phyloP scores from a whole-genome alignment of 2,113 vertebrate genomes.

The Heliornis fulica region DNA sequence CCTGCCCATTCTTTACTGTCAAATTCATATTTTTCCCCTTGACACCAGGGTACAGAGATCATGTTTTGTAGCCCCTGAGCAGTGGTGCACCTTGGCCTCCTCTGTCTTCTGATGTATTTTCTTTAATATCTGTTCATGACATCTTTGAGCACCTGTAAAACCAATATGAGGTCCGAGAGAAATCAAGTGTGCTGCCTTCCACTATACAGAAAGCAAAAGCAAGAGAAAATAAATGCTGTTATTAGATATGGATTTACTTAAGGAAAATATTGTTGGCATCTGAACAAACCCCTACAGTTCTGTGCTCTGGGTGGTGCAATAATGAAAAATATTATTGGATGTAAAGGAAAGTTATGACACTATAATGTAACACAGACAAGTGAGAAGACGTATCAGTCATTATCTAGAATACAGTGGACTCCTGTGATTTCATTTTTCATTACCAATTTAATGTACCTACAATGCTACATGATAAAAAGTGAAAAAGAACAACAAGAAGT shows the following conservation, averaged over 20 bases:
- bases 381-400: conserved; percentile 37
- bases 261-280: conserved; percentile 48
- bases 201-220: background rate
- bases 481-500: conserved; percentile 1
- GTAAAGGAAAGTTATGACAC: conserved; percentile 50
- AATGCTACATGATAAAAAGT: conserved; percentile 54
- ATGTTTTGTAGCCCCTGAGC: background rate
- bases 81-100: background rate
- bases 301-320: background rate
- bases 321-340: conserved; percentile 51
- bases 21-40: background rate
- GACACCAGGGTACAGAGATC: background rate
- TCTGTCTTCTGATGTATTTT: conserved; percentile 39
- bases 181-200: background rate
- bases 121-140: conserved; percentile 54
- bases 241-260: conserved; percentile 52
- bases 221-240: conserved; percentile 47
- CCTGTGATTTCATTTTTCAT: conserved; percentile 51
- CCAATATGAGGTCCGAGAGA: conserved; percentile 28
- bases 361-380: conserved; percentile 9
- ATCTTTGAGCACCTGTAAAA: conserved; percentile 51
- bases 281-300: conserved; percentile 44
- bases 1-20: background rate
- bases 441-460: conserved; percentile 51
- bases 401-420: conserved; percentile 1